Percentiles rank a stretch among this genome's conserved stretches.
Evolutionary conservation across 2,888 invertebrate species (phyloP).

Genomic region (Drosophila paracracens): DNA sequence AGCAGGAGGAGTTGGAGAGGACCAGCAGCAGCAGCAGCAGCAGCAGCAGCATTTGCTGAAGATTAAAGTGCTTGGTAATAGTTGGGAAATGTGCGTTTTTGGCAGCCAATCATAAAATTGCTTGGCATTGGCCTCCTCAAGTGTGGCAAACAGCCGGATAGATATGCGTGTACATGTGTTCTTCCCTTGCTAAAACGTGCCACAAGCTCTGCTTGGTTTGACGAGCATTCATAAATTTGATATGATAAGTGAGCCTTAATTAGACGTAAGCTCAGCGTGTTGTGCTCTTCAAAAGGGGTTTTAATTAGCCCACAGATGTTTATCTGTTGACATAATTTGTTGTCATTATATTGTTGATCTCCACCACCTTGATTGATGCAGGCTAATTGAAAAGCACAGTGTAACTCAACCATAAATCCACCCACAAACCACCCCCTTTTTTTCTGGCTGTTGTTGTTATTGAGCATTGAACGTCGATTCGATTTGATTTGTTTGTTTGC

Average conservation of each 20-base stretch:
- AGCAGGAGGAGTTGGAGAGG: neutral
- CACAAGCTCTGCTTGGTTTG: constrained; percentile 28
- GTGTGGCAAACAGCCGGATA: constrained; percentile 10
- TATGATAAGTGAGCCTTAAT: constrained; percentile 48
- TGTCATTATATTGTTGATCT: constrained; percentile 62
- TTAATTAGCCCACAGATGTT: constrained; percentile 70
- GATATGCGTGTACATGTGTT: neutral
- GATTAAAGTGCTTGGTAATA: constrained; percentile 30
- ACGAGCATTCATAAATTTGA: constrained; percentile 17
- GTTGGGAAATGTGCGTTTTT: constrained; percentile 34
- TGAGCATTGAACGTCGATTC: constrained; percentile 56
- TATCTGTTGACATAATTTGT: constrained; percentile 79
- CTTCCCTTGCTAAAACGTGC: neutral
- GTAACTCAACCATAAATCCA: constrained; percentile 35
- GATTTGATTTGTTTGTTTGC: constrained; percentile 76
- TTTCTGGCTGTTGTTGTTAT: neutral
- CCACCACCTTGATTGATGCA: constrained; percentile 53
- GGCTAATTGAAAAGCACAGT: constrained; percentile 73
- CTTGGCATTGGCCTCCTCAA: constrained; percentile 65
- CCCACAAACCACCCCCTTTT: constrained; percentile 26
- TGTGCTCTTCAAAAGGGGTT: constrained; percentile 40
- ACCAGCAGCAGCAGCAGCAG: neutral
- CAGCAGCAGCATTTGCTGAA: constrained; percentile 5
- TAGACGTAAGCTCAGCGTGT: constrained; percentile 21
- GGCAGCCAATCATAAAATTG: constrained; percentile 71